Evolutionary conservation across 2,797 vertebrate genomes (phyloP).

Genomic region (Spinibarbus caldwelli): DNA sequence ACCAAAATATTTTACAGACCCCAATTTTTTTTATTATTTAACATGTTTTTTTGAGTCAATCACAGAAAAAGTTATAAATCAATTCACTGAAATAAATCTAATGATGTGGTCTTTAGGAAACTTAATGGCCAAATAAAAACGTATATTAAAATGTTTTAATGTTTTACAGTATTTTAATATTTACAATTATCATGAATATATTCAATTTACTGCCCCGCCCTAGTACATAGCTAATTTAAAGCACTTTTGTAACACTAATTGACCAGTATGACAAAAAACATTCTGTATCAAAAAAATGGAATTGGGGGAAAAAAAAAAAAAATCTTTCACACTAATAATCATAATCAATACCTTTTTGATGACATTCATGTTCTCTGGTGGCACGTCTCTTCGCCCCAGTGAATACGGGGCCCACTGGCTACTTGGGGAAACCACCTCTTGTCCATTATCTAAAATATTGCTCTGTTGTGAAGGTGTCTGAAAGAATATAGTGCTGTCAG

Average conservation of each 20-base stretch:
- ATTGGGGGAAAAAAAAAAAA: background rate
- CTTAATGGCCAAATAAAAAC: background rate
- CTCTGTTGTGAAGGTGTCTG: slow-evolving; percentile 98
- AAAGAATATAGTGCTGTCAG: slow-evolving; percentile 57
- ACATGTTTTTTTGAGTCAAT: background rate
- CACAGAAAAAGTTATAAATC: background rate
- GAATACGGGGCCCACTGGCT: slow-evolving; percentile 97
- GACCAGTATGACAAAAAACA: too few relatives aligned
- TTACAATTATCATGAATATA: background rate
- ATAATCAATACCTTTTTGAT: slow-evolving; percentile 88
- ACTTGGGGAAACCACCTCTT: slow-evolving; percentile 88
- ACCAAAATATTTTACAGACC: too few relatives aligned
- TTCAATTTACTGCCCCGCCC: background rate
- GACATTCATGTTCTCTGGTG: slow-evolving; percentile 92
- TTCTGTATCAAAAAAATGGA: background rate
- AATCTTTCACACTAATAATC: too few relatives aligned
- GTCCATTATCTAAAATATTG: slow-evolving; percentile 95
- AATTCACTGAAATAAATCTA: background rate
- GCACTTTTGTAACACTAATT: too few relatives aligned
- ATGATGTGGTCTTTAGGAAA: background rate
- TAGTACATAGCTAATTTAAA: too few relatives aligned
- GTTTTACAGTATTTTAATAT: background rate
- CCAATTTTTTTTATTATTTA: too few relatives aligned
- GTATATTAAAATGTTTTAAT: background rate
- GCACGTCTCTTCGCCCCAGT: slow-evolving; percentile 94